Base-by-base conservation (phyloP, 1,140 invertebrate species). In the Zaprionus africanus region DNA sequence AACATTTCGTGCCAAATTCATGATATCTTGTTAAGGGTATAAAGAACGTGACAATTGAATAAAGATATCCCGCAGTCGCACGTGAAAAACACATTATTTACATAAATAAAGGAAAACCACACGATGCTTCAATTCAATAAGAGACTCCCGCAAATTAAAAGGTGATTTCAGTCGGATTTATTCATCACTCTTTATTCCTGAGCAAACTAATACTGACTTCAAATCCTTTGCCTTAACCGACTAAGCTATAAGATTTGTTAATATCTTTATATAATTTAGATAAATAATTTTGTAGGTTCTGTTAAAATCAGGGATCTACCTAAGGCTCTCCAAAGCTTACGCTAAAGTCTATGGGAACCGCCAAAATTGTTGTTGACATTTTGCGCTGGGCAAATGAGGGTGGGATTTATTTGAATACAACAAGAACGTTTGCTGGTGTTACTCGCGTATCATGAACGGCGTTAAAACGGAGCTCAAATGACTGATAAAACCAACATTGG, bases 41-140 rank as follows among this genome's bases (percentile, higher is more conserved):
- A 38, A 38, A 6, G 11, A 90, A 88, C 85, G 85, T 88, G 85
- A 79, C 79, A 70, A 61, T 59, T 70, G 36, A 15, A 7, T 17
- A 34, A 36, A 61, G 41, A 67, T 84, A 79, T 81, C 85, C 85
- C 81, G 85, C 70, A 56, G 85, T 28, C 46, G 62, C 46, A 31
- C 56, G 57, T 75, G 58, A 26, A 46, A 34, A 46, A 19, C 19
- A 41, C 11, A 17, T 38, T 31, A 6, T 13, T 51, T 24, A 51
- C 19, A 11, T 24, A 12, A 22, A 51, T 24, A 51, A 24, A 12
- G 46, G 19, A n/a, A 17, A 73, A 56, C 49, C 51, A 68, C 64
- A 73, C 34, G 59, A 62, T 58, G 58, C 19, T 65, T 36, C 41
- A 41, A 43, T 60, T 43, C 12, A 51, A 38, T 38, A 19, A 61